Base-by-base conservation (phyloP, 2,888 invertebrate species). In the Eudemis profundana region DNA sequence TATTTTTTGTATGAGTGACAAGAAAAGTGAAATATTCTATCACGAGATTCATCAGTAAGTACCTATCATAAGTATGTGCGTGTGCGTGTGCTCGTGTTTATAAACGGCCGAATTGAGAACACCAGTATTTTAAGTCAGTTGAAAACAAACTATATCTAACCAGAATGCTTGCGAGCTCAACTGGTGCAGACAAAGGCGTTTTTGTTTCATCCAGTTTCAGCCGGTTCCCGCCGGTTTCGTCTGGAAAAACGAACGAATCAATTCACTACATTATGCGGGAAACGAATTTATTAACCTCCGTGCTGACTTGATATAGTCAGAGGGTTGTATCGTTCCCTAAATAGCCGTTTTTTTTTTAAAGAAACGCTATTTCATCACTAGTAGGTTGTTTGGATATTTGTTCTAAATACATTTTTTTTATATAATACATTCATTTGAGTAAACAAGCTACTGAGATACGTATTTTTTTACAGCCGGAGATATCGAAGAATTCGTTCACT, bases 261-360 rank as follows among this genome's bases (percentile, higher is more conserved):
- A 56, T 56, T 56, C 42, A n/a, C 56, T 44, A 42, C 5, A 56
- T 56, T 56, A 56, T 40, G 56, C n/a, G 42, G 8, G 21, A 42
- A 27, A 29, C 15, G 40, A 42, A 36, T 27, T 56, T 33, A 27
- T 27, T 21, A 40, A 15, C 56, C 21, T n/a, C 38, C 23, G 29
- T 19, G 42, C 23, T 42, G 56, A 56, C 56, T 56, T 44, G 56
- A 40, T 38, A 3, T 38, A 14, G 40, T 40, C 40, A 14, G 14
- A 2, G 14, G n/a, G 4, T 40, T 40, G 40, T 40, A 40, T 14
- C 4, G 14, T 40, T 14, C n/a, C n/a, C n/a, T n/a, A 12, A 36
- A 12, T 36, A n/a, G 8, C 2, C 2, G n/a, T 8, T 36, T 36
- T 15, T 14, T 40, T 40, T 15, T 1, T 40, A 14, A 15, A 0